These are phyloP conservation scores for Dolichotis patagonum DNA, from an alignment of 2,113 vertebrate species.

Conservation along the genomic window DNA sequence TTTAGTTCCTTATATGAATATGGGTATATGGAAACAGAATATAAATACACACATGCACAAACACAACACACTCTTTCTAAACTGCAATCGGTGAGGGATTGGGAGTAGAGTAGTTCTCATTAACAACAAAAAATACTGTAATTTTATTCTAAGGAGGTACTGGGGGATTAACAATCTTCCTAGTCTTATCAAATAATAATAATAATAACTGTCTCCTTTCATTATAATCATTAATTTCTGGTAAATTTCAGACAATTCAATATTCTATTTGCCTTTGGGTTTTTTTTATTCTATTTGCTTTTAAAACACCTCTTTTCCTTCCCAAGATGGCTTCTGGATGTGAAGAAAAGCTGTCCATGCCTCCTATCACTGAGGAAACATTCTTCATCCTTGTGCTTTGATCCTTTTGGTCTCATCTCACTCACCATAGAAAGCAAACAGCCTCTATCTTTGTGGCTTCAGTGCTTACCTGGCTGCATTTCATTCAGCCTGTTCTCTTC, in stretches of 20 bases:
- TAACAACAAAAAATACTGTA: neutral
- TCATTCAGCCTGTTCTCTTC: neutral
- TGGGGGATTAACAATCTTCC: neutral
- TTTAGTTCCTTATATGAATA: neutral
- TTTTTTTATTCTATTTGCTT: neutral
- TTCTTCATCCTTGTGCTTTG: neutral
- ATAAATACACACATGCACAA: neutral
- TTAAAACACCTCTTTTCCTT: neutral
- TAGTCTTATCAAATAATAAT: neutral
- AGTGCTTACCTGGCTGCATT: neutral
- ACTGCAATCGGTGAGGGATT: neutral
- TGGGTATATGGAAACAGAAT: neutral
- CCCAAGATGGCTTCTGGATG: neutral
- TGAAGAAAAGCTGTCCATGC: neutral
- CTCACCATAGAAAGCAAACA: neutral
- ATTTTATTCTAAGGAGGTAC: neutral
- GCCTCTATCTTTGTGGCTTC: neutral
- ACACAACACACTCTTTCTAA: neutral
- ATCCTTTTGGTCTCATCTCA: neutral
- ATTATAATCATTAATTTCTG: slow-evolving; percentile 1
- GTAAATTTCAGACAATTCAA: neutral
- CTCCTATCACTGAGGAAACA: neutral
- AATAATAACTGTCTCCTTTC: neutral
- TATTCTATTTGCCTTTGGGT: neutral
- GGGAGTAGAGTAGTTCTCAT: neutral